A percentile compares a stretch with the other conserved stretches of the same genome.
Conservation (phyloP, 2,113 vertebrate genomes). For the Xenopus borealis region DNA sequence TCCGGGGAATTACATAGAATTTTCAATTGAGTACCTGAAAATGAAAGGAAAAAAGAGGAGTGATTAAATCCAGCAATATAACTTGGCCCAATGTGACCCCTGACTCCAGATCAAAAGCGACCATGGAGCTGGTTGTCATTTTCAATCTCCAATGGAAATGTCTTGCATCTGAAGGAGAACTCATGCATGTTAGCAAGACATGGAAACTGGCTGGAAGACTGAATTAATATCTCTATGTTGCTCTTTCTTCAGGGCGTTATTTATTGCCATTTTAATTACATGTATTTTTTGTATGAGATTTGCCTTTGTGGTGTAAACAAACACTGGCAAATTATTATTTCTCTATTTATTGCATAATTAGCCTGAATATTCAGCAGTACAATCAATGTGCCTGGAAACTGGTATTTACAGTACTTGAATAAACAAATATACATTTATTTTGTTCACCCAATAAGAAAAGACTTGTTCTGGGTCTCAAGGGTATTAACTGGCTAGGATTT, state of each 20-base stretch:
- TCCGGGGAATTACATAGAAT: conserved; percentile 41
- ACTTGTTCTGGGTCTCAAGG: no score
- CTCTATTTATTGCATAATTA: no score
- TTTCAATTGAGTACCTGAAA: conserved; percentile 43
- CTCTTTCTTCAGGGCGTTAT: background rate
- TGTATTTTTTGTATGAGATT: no score
- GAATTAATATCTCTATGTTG: background rate
- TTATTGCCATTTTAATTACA: background rate
- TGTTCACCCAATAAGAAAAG: no score
- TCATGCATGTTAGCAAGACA: conserved; percentile 16
- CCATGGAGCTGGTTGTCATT: conserved; percentile 18
- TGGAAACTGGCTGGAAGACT: conserved; percentile 10
- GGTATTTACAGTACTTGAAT: no score
- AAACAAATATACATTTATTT: no score
- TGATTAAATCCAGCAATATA: conserved; percentile 45
- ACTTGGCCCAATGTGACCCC: conserved; percentile 42
- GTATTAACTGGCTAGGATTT: no score
- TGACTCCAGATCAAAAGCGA: conserved; percentile 42
- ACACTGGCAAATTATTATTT: no score
- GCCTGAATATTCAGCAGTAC: no score
- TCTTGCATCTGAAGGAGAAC: conserved; percentile 17
- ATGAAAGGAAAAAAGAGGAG: conserved; percentile 44
- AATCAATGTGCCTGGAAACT: no score
- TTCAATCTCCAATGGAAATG: conserved; percentile 42
- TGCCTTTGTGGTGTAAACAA: no score